Percentiles rank a stretch among this genome's conserved stretches.
Evolutionary conservation across 2,113 vertebrate genomes (phyloP).

Genomic region (Notechis scutatus): DNA sequence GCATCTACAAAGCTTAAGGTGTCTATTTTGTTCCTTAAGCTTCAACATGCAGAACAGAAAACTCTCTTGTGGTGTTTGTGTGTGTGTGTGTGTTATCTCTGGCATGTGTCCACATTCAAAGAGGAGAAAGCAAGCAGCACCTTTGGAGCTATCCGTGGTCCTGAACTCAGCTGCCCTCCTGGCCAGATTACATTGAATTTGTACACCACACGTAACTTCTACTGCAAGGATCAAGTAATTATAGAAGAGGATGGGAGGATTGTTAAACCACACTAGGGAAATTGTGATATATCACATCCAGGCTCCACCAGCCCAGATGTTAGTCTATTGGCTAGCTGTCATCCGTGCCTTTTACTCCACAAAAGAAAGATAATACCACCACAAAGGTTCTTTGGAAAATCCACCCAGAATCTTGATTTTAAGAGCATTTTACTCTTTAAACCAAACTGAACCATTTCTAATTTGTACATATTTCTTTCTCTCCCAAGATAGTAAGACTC

Average conservation of each 20-base stretch:
- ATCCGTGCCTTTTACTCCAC: background rate
- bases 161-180: background rate
- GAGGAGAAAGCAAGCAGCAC: background rate
- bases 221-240: background rate
- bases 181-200: background rate
- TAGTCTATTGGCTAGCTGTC: background rate
- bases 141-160: background rate
- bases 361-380: background rate
- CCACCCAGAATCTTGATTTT: background rate
- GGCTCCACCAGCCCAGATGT: background rate
- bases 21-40: background rate
- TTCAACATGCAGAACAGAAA: background rate
- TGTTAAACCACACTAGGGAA: background rate
- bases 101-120: background rate
- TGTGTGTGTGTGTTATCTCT: too few species aligned
- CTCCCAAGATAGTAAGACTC: background rate
- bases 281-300: background rate
- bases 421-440: background rate
- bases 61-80: background rate
- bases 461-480: background rate
- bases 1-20: background rate
- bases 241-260: background rate
- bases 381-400: background rate
- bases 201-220: background rate
- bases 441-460: background rate